Evolutionary conservation across 2,113 vertebrate genomes (phyloP).

Genomic region (Lamprologus speciosus): DNA sequence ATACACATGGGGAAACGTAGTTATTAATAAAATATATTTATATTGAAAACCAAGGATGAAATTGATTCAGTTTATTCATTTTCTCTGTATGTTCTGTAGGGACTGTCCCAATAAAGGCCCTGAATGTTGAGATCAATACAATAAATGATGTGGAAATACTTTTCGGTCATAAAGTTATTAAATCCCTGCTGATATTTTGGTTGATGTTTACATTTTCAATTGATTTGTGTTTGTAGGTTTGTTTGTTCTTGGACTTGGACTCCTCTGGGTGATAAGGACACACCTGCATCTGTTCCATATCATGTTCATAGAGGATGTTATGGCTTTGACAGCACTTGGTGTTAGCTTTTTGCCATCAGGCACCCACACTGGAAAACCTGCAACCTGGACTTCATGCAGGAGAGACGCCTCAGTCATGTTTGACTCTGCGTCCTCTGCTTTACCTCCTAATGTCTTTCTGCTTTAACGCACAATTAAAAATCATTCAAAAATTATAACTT

Average conservation of each 20-base stretch:
- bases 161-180: neutral
- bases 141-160: neutral
- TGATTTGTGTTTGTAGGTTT: neutral
- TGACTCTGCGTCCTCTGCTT: neutral
- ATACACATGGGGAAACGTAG: neutral
- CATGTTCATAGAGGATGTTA: neutral
- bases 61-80: neutral
- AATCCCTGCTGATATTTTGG: neutral
- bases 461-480: neutral
- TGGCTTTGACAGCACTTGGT: neutral
- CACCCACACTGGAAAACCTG: neutral
- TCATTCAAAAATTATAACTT: neutral
- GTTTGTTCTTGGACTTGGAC: neutral
- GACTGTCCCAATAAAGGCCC: neutral
- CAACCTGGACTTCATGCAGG: neutral
- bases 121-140: neutral
- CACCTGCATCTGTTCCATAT: neutral
- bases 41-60: neutral
- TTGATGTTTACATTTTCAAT: neutral
- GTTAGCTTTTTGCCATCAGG: rapidly evolving
- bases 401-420: neutral
- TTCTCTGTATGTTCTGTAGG: neutral
- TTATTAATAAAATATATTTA: neutral
- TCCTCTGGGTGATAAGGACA: neutral
- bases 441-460: rapidly evolving